Conservation (phyloP, 2,888 invertebrate species). For the Serripes groenlandicus region DNA sequence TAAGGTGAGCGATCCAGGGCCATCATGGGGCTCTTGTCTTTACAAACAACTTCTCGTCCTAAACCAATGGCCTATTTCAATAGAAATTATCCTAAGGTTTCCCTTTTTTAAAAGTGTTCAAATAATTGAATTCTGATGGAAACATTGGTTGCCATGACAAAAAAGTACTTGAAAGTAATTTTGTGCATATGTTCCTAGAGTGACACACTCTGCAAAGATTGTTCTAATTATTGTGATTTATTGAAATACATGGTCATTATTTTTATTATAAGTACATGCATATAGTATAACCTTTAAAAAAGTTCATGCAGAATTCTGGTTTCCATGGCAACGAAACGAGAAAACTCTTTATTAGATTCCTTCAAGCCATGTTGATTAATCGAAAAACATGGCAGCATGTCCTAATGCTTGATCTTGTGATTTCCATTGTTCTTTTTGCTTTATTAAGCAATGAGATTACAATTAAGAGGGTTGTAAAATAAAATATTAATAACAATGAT, state of each 20-base stretch:
- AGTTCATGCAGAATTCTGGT: not conserved
- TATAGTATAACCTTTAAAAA: not conserved
- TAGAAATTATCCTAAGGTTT: no score
- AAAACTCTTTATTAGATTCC: not conserved
- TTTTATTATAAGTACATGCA: not conserved
- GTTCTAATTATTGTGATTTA: not conserved
- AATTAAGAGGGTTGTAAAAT: no score
- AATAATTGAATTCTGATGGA: no score
- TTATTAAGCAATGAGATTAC: no score
- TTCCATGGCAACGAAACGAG: not conserved
- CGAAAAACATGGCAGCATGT: not conserved
- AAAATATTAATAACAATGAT: no score
- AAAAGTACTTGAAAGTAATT: no score
- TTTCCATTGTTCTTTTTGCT: no score
- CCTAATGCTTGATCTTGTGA: no score
- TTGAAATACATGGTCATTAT: not conserved
- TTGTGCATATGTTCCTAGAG: not conserved
- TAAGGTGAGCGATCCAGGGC: not conserved
- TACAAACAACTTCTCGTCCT: not conserved
- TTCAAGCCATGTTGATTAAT: not conserved
- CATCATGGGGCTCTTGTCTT: slow-evolving; percentile 5
- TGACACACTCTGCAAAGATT: not conserved
- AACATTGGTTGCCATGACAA: no score
- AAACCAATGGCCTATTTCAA: not conserved
- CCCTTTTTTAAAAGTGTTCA: no score